Conservation (phyloP, 1,140 invertebrate genomes). For the Planococcus citri region DNA sequence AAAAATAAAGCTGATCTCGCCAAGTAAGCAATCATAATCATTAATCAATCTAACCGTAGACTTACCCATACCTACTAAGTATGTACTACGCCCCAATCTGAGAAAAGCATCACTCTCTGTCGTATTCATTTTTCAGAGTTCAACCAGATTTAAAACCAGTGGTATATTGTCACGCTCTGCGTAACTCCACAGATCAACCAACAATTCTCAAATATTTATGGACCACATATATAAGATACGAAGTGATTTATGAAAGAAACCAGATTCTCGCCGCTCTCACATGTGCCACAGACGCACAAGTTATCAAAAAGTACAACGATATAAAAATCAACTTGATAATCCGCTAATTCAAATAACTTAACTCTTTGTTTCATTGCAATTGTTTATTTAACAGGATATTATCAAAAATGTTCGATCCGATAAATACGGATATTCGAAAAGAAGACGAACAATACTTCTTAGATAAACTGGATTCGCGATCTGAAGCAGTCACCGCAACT, state of each 20-base stretch:
- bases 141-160: not conserved
- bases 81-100: no score
- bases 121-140: slow-evolving; percentile 12
- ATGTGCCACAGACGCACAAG: not conserved
- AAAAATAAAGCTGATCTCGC: no score
- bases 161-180: not conserved
- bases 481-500: no score
- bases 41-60: no score
- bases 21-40: no score
- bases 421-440: not conserved
- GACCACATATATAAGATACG: not conserved
- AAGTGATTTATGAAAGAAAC: not conserved
- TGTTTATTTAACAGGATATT: not conserved
- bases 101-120: no score
- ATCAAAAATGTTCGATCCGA: not conserved
- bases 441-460: not conserved
- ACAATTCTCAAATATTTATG: not conserved
- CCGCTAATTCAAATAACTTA: no score
- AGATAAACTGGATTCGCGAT: no score
- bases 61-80: no score
- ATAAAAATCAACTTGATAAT: not conserved
- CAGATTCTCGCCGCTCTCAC: not conserved
- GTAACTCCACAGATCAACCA: not conserved
- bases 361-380: no score
- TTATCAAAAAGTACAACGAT: not conserved